These are phyloP conservation scores for Galerucella nymphaeae DNA, from an alignment of 2,888 invertebrate genomes.

Conservation along the genomic window DNA sequence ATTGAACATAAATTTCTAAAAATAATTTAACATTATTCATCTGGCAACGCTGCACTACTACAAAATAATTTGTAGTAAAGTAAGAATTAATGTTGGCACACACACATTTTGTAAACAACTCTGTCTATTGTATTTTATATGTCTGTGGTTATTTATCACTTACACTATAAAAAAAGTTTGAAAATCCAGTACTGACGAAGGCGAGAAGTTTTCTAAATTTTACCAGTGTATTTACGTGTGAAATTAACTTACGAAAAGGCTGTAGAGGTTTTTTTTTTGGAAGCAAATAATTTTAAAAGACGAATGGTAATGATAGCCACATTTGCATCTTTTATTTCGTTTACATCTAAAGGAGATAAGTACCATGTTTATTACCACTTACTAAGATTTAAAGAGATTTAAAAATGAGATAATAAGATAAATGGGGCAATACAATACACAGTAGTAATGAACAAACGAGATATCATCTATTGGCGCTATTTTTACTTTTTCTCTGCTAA, in stretches of 20 bases:
- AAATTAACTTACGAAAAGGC: constrained; percentile 24
- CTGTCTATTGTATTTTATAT: no score
- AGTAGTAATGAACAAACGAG: constrained; percentile 5
- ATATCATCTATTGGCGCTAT: not conserved
- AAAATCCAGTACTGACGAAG: no score
- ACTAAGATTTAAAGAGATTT: constrained; percentile 22
- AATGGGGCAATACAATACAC: constrained; percentile 23
- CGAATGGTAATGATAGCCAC: constrained; percentile 31
- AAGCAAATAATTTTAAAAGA: constrained; percentile 34
- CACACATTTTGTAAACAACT: no score
- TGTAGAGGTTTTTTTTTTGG: constrained; percentile 19
- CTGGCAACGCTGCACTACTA: no score
- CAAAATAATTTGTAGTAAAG: no score
- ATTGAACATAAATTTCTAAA: no score
- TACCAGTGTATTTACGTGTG: constrained; percentile 4
- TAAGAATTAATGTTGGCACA: no score
- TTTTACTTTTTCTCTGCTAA: not conserved
- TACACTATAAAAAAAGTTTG: constrained; percentile 11
- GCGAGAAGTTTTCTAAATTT: not conserved
- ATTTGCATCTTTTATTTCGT: constrained; percentile 34
- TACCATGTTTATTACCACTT: constrained; percentile 31
- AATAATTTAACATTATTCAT: no score
- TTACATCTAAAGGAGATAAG: constrained; percentile 31
- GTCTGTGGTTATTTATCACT: constrained; percentile 37
- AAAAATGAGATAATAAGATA: constrained; percentile 22